These are phyloP conservation scores for Listronotus oregonensis DNA, from an alignment of 1,140 invertebrate species.

Conservation along the genomic window DNA sequence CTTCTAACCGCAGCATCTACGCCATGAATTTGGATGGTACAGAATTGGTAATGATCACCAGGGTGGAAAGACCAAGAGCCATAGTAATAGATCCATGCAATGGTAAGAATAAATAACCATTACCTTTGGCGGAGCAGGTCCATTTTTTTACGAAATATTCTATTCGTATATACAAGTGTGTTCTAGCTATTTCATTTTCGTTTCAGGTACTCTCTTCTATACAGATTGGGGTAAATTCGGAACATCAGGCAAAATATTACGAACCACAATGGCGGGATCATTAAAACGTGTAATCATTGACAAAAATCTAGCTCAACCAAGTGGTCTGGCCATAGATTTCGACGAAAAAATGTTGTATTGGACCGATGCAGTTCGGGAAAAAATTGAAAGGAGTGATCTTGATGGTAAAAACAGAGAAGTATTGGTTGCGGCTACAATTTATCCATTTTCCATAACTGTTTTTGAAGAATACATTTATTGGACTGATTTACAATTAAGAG, in stretches of 20 bases:
- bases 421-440: conserved; percentile 87
- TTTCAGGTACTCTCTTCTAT: conserved; percentile 75
- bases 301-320: conserved; percentile 91
- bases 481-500: conserved; percentile 93
- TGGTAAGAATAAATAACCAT: conserved; percentile 58
- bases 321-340: conserved; percentile 95
- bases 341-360: conserved; percentile 95
- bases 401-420: conserved; percentile 81
- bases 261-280: conserved; percentile 96
- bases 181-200: not conserved
- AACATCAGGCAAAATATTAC: conserved; percentile 91
- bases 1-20: conserved; percentile 91
- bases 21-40: conserved; percentile 91
- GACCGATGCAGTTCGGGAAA: conserved; percentile 96
- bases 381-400: conserved; percentile 92
- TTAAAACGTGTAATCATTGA: conserved; percentile 88
- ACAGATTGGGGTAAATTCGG: conserved; percentile 94
- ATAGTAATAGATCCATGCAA: conserved; percentile 97
- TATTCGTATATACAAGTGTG: not conserved
- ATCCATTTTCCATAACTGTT: conserved; percentile 95
- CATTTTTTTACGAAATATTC: not conserved
- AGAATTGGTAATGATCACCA: conserved; percentile 90
- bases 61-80: conserved; percentile 90
- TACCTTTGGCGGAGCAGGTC: not conserved
- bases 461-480: conserved; percentile 94